Percentiles rank a stretch among this genome's conserved stretches.
Evolutionary conservation across 2,113 vertebrate species (phyloP).

Genomic region (Chiloscyllium plagiosum): DNA sequence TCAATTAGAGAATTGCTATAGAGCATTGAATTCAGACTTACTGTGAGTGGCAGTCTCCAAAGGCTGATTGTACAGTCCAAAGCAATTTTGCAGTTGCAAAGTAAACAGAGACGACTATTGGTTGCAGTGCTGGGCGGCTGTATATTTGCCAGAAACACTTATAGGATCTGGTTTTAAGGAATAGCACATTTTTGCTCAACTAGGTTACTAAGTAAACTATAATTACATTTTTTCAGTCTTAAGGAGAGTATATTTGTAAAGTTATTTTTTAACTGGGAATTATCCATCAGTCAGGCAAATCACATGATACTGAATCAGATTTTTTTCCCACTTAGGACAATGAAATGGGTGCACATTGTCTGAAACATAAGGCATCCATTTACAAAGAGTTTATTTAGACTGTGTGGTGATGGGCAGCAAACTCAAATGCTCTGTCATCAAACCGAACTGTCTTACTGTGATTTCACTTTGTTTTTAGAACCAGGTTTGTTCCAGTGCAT

Average conservation of each 20-base stretch:
- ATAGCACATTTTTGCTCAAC: neutral
- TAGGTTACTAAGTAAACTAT: neutral
- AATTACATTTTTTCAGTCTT: neutral
- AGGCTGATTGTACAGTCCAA: neutral
- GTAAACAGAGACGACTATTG: neutral
- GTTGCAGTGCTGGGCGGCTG: neutral
- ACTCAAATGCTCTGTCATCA: neutral
- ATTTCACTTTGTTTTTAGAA: neutral
- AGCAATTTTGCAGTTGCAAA: neutral
- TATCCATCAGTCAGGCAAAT: neutral
- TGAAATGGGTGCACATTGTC: neutral
- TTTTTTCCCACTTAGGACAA: neutral
- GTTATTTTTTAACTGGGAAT: neutral
- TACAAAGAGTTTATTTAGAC: neutral
- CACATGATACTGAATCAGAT: neutral
- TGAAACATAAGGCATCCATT: neutral
- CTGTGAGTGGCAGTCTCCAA: neutral
- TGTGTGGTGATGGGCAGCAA: neutral
- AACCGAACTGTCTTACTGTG: neutral
- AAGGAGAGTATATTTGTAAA: neutral
- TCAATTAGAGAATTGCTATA: neutral
- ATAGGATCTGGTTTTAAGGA: neutral
- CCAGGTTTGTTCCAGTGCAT: neutral
- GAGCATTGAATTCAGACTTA: neutral
- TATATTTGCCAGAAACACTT: neutral